Evolutionary conservation across 2,113 vertebrate genomes (phyloP), one percentile per base, ranked within the genome.

Genomic region (Podarcis muralis): DNA sequence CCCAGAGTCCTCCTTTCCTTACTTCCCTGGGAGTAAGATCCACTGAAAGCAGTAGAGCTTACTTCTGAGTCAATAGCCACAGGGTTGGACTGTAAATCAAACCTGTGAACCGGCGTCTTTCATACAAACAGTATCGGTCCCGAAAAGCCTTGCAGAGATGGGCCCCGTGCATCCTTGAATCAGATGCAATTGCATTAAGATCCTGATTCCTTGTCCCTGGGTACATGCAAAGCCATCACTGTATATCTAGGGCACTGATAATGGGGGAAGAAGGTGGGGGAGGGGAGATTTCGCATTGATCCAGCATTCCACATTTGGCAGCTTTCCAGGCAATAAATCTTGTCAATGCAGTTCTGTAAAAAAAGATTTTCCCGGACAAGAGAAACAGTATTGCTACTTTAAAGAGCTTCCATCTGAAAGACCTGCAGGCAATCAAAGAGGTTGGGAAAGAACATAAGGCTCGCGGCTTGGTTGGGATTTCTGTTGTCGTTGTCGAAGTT

Each of bases 301-400:
- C 91, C 91, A 93, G 90, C 87, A 87, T 90, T 87, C 84, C 93
- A 93, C 93, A 86, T 84, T 90, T 93, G 93, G 93, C 93, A 95
- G 90, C 94, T 78, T 66, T 91, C 91, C 83, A 88, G 81, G 89
- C 92, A 94, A 93, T 95, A 94, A 92, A 93, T 91, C 94, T 62
- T 95, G 93, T 96, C 94, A 94, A 69, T 90, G 72, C 91, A 91
- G 95, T 96, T 95, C 95, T 93, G 91, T 93, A 85, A 94, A 83
- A 43, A 53, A 88, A 92, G 88, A 86, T 74, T 86, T 75, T 86
- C 68, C 81, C 74, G 77, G 71, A 91, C 92, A 91, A 94, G 92
- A 66, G 83, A 87, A 78, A 85, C 91, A 94, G 93, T 85, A 92
- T 90, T 93, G 92, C 94, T 90, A 92, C 81, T 92, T 92, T 93